Base-by-base conservation (phyloP, 2,113 vertebrate species). In the Indicator indicator region DNA sequence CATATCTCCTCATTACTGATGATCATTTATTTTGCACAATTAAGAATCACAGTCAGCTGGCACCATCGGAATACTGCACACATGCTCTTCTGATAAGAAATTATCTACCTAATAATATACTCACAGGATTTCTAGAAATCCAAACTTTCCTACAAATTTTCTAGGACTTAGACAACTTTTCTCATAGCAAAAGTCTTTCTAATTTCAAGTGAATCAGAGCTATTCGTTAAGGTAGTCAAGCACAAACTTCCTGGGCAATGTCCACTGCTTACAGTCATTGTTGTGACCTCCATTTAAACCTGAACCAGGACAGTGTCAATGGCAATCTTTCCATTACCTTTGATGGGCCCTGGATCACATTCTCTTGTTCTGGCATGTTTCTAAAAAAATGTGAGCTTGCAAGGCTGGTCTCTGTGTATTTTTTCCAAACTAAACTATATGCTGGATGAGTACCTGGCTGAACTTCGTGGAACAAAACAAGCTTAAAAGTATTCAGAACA, bases 401-500 rank as follows among this genome's bases (percentile, higher is more conserved):
- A 1, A 79, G 48, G 12, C 21, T 77, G n/a, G 9, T 17, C 32
- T 76, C 52, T 68, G 0, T 28, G 52, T 56, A 80, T 60, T 44
- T 80, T 92, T 74, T 69, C 58, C 62, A 89, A 94, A 62, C 16
- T 88, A 72, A 96, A 75, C n/a, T 78, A 83, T n/a, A 71, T 2
- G 8, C 44, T 79, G 48, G n/a, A 88, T 88, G 70, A 84, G 40
- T 55, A 90, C 12, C 67, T 95, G 59, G 67, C 63, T 92, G 63
- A 95, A 93, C 67, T 72, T 16, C 23, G 74, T 27, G 36, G 46
- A 82, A 27, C 6, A 92, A 93, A 93, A 73, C 62, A 84, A 85
- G 46, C 11, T 92, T 63, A 72, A 92, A 79, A 86, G 27, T 40
- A 79, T 65, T 78, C 67, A 86, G 40, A 90, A 81, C 14, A 58